phyloP scores from a whole-genome alignment of 2,113 vertebrate species.

The Tetrax tetrax region DNA sequence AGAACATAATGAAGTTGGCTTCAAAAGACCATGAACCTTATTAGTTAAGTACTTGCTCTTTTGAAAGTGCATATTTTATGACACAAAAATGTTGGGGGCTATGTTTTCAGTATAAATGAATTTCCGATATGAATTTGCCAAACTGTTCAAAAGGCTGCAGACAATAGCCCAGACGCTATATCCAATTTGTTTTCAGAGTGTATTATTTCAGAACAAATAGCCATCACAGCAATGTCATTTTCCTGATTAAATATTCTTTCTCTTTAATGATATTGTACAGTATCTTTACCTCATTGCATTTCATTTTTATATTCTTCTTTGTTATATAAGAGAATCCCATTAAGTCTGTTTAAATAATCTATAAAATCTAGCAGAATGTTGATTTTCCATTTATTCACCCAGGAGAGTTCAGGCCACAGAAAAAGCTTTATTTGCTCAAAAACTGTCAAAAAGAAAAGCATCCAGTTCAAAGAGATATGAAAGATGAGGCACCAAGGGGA shows the following conservation, averaged over 20 bases:
- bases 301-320: not conserved
- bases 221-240: not conserved
- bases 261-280: not conserved
- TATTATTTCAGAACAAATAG: conserved; percentile 33
- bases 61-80: conserved; percentile 28
- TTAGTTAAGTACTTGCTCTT: conserved; percentile 41
- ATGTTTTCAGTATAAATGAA: not conserved
- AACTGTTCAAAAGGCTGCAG: not conserved
- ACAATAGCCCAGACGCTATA: not conserved
- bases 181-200: not conserved
- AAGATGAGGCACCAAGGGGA: not conserved
- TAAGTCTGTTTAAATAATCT: conserved; percentile 21
- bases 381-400: not conserved
- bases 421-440: not conserved
- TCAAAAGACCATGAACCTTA: conserved; percentile 30
- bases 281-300: not conserved
- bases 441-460: not conserved
- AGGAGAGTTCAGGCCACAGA: not conserved
- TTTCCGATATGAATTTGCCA: not conserved
- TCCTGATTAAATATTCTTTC: not conserved
- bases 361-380: not conserved
- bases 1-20: conserved; percentile 36
- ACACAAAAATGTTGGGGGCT: not conserved
- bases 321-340: not conserved
- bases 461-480: not conserved